Base-by-base conservation (phyloP, 2,113 vertebrate genomes). In the Sorex araneus region DNA sequence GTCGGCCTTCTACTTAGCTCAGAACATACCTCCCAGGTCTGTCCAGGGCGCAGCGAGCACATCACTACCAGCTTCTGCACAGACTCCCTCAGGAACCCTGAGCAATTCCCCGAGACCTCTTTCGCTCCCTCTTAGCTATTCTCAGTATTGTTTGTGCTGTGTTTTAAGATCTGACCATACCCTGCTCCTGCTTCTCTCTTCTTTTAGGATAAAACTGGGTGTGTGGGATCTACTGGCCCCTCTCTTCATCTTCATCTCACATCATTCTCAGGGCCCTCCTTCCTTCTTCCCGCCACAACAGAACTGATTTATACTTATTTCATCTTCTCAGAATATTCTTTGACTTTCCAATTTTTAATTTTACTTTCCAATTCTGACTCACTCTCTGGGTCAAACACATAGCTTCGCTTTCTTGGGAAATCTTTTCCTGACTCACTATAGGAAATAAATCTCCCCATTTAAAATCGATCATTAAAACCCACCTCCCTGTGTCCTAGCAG, bases 401-500 rank as follows among this genome's bases (percentile, higher is more conserved):
- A 89, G 10, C 32, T 36, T 54, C 30, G n/a, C n/a, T 94, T 85
- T n/a, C 40, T 90, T 92, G 80, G 75, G 82, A 45, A 78, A 77
- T 25, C 34, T 50, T 94, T 94, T 86, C 11, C 63, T 92, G 34
- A 70, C 8, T 84, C 43, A 25, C 27, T 45, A 0, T 57, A 32
- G 54, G 18, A 87, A 45, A 30, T n/a, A 75, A 36, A 40, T 6
- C 10, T 30, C 30, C 43, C 32, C 3, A 1, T 43, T 84, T 87
- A 19, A 70, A 63, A 21, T 19, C 19, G 7, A 30, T 28, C 28
- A 28, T 8, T 66, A 7, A 30, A 92, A 73, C 30, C 28, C 73
- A 23, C 73, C 50, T 79, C 10, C 0, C 30, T 45, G 28, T 40
- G 21, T 50, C 50, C 43, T 81, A 43, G 54, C 81, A 78, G 32